These are phyloP conservation scores for Catocala fraxini DNA, from an alignment of 2,888 invertebrate genomes.

Conservation along the genomic window DNA sequence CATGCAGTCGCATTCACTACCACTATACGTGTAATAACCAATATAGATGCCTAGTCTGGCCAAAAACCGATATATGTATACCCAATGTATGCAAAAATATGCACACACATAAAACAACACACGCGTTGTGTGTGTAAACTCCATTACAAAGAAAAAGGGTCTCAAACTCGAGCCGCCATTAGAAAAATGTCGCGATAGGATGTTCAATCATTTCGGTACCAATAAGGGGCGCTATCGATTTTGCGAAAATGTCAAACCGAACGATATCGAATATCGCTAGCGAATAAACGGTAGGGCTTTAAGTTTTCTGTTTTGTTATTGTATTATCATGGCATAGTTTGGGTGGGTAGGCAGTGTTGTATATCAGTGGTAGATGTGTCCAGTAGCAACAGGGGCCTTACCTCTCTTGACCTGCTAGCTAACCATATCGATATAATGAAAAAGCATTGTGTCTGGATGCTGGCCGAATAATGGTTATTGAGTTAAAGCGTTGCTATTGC, in stretches of 20 bases:
- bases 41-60: too few relatives aligned
- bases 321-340: conserved; percentile 22
- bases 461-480: too few relatives aligned
- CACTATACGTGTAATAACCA: too few relatives aligned
- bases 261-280: conserved; percentile 75
- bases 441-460: too few relatives aligned
- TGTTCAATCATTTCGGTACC: conserved; percentile 87
- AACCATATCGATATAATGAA: too few relatives aligned
- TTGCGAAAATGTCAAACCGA: conserved; percentile 82
- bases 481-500: too few relatives aligned
- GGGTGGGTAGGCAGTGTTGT: conserved; percentile 1
- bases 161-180: conserved; percentile 84
- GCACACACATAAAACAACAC: conserved; percentile 33
- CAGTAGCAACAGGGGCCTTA: too few relatives aligned
- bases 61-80: too few relatives aligned
- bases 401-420: too few relatives aligned
- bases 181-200: conserved; percentile 88
- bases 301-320: conserved; percentile 42
- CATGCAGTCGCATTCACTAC: too few relatives aligned
- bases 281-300: conserved; percentile 60
- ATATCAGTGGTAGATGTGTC: too few relatives aligned
- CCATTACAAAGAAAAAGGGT: conserved; percentile 81
- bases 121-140: conserved; percentile 61
- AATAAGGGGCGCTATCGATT: conserved; percentile 87
- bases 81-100: conserved; percentile 7